phyloP scores from a whole-genome alignment of 2,888 invertebrate species.

The Pollenia amentaria region DNA sequence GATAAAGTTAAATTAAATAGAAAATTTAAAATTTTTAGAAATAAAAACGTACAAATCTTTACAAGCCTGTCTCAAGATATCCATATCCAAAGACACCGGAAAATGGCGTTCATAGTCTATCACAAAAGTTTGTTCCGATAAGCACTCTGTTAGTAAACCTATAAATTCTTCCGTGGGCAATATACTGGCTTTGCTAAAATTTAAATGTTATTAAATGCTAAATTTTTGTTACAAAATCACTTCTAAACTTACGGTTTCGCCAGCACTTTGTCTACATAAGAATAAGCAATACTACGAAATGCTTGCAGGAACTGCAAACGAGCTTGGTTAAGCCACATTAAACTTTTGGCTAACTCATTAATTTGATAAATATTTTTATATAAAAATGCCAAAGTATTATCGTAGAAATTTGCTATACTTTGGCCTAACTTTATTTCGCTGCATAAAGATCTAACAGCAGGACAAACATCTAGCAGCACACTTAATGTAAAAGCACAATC shows the following conservation, averaged over 20 bases:
- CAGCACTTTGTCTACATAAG: constrained; percentile 82
- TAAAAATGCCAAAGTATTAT: constrained; percentile 89
- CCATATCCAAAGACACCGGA: constrained; percentile 89
- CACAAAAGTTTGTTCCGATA: constrained; percentile 87
- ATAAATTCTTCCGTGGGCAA: constrained; percentile 79
- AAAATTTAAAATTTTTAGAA: background rate
- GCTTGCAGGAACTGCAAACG: constrained; percentile 85
- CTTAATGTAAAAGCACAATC: constrained; percentile 90
- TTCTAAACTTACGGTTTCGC: constrained; percentile 81
- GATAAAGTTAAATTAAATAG: background rate
- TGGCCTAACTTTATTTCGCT: constrained; percentile 87
- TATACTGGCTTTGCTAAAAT: constrained; percentile 75
- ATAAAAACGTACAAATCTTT: constrained; percentile 88
- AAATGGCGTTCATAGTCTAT: constrained; percentile 89
- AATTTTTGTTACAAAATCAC: too few species aligned
- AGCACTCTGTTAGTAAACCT: constrained; percentile 85
- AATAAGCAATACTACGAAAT: constrained; percentile 84
- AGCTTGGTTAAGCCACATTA: constrained; percentile 82
- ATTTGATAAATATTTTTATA: constrained; percentile 87
- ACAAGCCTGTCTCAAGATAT: constrained; percentile 87
- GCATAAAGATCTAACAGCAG: constrained; percentile 86
- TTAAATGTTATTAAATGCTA: background rate
- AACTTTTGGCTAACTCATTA: constrained; percentile 79
- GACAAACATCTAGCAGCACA: constrained; percentile 89
- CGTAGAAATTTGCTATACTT: constrained; percentile 91